Evolutionary conservation across 2,888 invertebrate species (phyloP), one percentile per base, ranked within the genome.

Genomic region (Dusona sp.): DNA sequence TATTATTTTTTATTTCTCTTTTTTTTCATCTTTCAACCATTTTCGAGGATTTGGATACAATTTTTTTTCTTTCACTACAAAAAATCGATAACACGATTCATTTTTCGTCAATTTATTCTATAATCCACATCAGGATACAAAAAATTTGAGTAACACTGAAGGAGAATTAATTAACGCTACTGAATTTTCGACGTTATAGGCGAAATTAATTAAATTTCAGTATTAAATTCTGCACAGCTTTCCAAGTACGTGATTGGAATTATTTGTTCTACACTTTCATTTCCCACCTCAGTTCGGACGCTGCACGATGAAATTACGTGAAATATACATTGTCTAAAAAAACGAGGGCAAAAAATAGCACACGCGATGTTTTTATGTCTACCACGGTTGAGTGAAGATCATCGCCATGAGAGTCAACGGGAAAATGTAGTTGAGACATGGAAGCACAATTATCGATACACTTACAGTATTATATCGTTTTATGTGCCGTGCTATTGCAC

Each of bases 291-390:
- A 57, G 57, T 13, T 13, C 57, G 1, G 25, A 29, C 57, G 25
- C 57, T 29, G 25, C 57, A 25, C 25, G 25, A 57, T 57, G 25
- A 22, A 57, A 13, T 57, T 11, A 57, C 57, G 57, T 48, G 25
- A 25, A 57, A 54, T 54, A 54, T 22, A 11, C n/a, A 61, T 61
- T 29, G 29, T 6, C 16, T 16, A 57, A 57, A 57, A 57, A 25
- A 57, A 25, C 25, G 9, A 54, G 3, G 22, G 29, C 29, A 29
- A 29, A 29, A 29, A 61, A 61, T 29, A 11, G 61, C 22, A 57
- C 81, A 81, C 81, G 81, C 81, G 42, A 81, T 67, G 57, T 67
- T 74, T 51, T n/a, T 22, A 29, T 42, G 65, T 73, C 36, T 48
- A 80, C 38, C 80, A 19, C 42, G 22, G 42, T 38, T 3, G 54